phyloP scores from a whole-genome alignment of 2,888 invertebrate species.

The Epistrophe grossulariae region DNA sequence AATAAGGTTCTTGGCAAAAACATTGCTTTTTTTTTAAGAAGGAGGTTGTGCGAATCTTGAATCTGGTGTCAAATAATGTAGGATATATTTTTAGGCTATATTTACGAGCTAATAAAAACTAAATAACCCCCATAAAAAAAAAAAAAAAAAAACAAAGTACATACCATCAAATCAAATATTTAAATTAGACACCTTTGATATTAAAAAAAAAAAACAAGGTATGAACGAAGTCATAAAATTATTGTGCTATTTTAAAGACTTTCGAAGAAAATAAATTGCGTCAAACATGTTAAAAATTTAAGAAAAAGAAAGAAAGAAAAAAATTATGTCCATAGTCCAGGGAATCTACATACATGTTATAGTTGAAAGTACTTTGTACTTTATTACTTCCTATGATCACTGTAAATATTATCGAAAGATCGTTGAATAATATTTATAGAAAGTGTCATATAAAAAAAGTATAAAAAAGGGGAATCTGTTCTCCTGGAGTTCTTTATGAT shows the following conservation, averaged over 20 bases:
- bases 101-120: conserved; percentile 24
- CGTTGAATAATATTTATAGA: too few species aligned
- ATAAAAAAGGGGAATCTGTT: too few species aligned
- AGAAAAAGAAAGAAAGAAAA: not conserved
- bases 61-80: not conserved
- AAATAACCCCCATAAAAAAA: conserved; percentile 13
- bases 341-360: too few species aligned
- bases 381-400: too few species aligned
- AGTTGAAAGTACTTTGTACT: too few species aligned
- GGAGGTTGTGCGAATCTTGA: not conserved
- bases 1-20: not conserved
- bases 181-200: conserved; percentile 24
- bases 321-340: too few species aligned
- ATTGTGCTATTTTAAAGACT: not conserved
- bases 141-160: not conserved
- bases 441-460: too few species aligned
- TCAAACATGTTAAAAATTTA: not conserved
- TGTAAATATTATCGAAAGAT: too few species aligned
- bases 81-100: conserved; percentile 5
- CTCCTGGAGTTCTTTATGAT: too few species aligned
- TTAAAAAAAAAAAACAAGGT: not conserved
- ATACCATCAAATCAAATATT: conserved; percentile 34
- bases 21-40: not conserved
- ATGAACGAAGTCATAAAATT: not conserved
- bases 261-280: not conserved